These are phyloP conservation scores for Bubo bubo DNA, from an alignment of 2,113 vertebrate species.

Conservation along the genomic window DNA sequence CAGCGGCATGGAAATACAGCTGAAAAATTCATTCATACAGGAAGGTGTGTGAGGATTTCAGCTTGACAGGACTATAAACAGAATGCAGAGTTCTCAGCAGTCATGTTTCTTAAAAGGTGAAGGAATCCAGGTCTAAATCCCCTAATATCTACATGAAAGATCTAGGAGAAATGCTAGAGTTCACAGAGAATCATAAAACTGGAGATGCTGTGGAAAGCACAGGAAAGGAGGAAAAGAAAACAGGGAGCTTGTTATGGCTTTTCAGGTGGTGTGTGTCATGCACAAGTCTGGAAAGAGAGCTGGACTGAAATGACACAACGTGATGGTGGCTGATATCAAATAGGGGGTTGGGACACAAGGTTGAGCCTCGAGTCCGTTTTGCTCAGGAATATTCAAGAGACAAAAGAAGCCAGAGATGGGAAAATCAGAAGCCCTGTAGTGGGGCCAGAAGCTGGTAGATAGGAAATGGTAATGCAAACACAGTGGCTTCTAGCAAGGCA, in stretches of 20 bases:
- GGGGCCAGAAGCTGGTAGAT: not conserved
- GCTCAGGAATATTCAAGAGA: not conserved
- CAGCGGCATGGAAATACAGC: not conserved
- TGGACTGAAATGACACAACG: not conserved
- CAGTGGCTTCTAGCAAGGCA: not conserved
- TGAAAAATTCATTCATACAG: not conserved
- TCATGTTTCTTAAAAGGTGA: not conserved
- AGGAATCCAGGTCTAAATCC: not conserved
- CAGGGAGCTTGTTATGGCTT: not conserved
- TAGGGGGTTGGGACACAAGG: not conserved
- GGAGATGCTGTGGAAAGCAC: not conserved
- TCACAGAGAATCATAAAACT: not conserved
- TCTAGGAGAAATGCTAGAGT: not conserved
- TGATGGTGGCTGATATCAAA: not conserved
- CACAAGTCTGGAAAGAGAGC: not conserved
- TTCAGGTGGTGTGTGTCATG: not conserved
- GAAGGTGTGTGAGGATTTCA: not conserved
- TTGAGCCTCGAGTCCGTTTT: rapidly evolving
- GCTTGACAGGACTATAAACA: not conserved
- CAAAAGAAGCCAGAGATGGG: not conserved
- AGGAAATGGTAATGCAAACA: not conserved
- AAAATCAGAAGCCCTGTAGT: not conserved
- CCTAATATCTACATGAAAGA: not conserved
- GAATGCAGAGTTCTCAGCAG: not conserved
- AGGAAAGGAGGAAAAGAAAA: not conserved